These are phyloP conservation scores for Gymnopithys bicolor DNA, from an alignment of 2,797 vertebrate genomes.

Conservation along the genomic window DNA sequence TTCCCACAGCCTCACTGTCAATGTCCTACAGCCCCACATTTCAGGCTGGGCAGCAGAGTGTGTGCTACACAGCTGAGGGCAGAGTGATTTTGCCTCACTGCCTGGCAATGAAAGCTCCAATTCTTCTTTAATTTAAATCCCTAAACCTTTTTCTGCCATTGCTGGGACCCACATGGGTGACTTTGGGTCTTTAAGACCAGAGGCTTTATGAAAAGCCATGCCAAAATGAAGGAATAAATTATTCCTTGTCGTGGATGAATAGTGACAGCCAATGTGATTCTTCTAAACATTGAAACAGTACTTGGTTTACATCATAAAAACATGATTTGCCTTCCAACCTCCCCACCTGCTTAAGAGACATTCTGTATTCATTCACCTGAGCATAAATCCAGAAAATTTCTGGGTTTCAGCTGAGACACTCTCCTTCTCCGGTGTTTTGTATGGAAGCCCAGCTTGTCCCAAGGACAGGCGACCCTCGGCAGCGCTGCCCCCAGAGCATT, in stretches of 20 bases:
- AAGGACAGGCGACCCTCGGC: neutral
- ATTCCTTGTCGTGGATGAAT: neutral
- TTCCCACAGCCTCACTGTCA: neutral
- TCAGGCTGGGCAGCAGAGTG: neutral
- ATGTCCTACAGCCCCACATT: neutral
- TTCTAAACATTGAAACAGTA: neutral
- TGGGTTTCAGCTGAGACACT: neutral
- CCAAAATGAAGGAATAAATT: neutral
- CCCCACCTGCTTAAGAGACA: neutral
- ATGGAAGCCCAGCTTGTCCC: neutral
- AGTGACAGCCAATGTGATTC: neutral
- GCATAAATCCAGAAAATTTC: neutral
- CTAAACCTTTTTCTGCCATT: neutral
- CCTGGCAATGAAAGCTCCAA: neutral
- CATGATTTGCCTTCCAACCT: neutral
- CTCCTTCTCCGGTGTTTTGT: neutral
- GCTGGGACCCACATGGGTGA: neutral
- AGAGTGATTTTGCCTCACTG: neutral
- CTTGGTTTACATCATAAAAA: neutral
- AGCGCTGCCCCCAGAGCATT: neutral
- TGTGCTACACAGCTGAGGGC: neutral
- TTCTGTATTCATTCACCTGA: neutral
- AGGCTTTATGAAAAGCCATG: neutral
- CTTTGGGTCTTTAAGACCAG: neutral
- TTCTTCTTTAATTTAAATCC: neutral